Evolutionary conservation across 53 echinoderm and acorn worm genomes (phyloP).

Genomic region (Zoroaster sp.): DNA sequence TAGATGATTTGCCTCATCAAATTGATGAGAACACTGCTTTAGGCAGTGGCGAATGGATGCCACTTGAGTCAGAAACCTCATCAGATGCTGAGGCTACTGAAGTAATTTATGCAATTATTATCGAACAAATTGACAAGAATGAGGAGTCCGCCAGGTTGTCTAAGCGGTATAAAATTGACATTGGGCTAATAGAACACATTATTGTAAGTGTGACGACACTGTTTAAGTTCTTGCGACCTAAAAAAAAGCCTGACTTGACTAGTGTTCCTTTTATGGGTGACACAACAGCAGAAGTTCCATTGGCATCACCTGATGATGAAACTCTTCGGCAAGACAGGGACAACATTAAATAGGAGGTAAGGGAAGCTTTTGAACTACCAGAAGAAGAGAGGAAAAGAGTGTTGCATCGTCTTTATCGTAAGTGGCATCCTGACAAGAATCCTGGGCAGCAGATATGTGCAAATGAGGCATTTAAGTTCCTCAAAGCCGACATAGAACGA

Average conservation of each 20-base stretch:
- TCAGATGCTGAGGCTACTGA: background rate
- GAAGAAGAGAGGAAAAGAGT: constrained; percentile 54
- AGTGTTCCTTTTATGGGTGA: constrained; percentile 1
- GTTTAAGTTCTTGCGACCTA: constrained; percentile 40
- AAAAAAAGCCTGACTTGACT: background rate
- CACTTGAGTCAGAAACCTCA: background rate
- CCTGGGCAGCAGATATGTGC: constrained; percentile 46
- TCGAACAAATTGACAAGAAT: constrained; percentile 15
- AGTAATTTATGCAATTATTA: constrained; percentile 50
- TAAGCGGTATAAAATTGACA: constrained; percentile 28
- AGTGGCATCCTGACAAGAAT: constrained; percentile 85
- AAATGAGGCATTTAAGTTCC: constrained; percentile 58
- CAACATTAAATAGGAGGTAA: constrained; percentile 31
- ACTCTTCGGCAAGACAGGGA: constrained; percentile 8
- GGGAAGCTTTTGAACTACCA: constrained; percentile 46
- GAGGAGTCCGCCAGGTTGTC: background rate
- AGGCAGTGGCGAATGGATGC: background rate
- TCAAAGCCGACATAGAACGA: constrained; percentile 56
- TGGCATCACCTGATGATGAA: background rate
- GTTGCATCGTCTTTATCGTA: constrained; percentile 57
- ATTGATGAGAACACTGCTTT: background rate
- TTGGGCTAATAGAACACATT: constrained; percentile 24
- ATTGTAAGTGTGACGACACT: constrained; percentile 39
- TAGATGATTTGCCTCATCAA: background rate
- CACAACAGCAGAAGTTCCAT: background rate